These are phyloP conservation scores for Protaetia brevitarsis DNA, from an alignment of 1,140 invertebrate species.

Conservation along the genomic window DNA sequence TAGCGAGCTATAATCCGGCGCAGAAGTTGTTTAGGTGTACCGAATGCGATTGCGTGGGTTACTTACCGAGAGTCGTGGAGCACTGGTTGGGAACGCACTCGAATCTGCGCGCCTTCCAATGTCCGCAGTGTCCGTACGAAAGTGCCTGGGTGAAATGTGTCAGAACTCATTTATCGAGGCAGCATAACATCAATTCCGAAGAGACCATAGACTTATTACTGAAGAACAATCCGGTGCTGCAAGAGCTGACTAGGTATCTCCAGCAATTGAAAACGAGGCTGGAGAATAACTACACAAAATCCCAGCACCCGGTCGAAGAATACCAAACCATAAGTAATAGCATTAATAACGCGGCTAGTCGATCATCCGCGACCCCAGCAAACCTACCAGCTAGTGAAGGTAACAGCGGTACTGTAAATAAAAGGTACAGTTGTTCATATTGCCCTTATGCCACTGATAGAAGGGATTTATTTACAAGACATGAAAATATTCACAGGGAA, in stretches of 20 bases:
- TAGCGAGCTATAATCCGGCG: slow-evolving; percentile 68
- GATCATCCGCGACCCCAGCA: slow-evolving; percentile 9
- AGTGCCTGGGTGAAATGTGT: slow-evolving; percentile 74
- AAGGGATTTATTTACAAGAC: slow-evolving; percentile 88
- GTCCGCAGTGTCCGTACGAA: slow-evolving; percentile 69
- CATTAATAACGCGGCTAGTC: slow-evolving; percentile 23
- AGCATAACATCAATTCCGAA: slow-evolving; percentile 63
- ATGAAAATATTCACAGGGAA: slow-evolving; percentile 93
- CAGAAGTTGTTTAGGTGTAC: slow-evolving; percentile 72
- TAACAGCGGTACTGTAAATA: slow-evolving; percentile 50
- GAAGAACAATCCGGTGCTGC: slow-evolving; percentile 70
- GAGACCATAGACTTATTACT: slow-evolving; percentile 57
- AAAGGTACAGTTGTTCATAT: slow-evolving; percentile 79
- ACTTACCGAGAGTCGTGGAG: slow-evolving; percentile 74
- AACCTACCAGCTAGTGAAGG: slow-evolving; percentile 37
- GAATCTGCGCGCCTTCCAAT: slow-evolving; percentile 68
- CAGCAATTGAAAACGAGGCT: slow-evolving; percentile 65
- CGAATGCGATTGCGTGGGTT: slow-evolving; percentile 75
- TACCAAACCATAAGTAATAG: slow-evolving; percentile 23
- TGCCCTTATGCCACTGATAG: slow-evolving; percentile 90
- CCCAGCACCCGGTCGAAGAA: slow-evolving; percentile 34
- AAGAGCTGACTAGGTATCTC: slow-evolving; percentile 69
- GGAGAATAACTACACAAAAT: slow-evolving; percentile 47
- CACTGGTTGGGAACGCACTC: slow-evolving; percentile 82
- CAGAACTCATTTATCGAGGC: slow-evolving; percentile 66